phyloP scores from a whole-genome alignment of 2,888 invertebrate species.

The Drosophila prostipennis region DNA sequence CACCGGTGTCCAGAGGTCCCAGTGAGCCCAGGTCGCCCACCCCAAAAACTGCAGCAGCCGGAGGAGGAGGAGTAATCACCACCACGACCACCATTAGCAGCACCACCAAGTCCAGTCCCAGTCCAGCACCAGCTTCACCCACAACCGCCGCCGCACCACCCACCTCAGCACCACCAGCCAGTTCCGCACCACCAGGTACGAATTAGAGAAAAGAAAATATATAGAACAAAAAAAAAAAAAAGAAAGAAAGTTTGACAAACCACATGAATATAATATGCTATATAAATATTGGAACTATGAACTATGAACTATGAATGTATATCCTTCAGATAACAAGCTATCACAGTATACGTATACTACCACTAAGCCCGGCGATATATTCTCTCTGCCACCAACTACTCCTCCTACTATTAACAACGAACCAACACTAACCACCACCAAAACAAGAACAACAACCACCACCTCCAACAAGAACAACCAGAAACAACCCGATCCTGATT shows the following conservation, averaged over 20 bases:
- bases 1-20: constrained; percentile 61
- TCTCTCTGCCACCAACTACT: constrained; percentile 80
- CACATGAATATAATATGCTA: constrained; percentile 31
- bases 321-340: constrained; percentile 84
- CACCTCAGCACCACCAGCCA: constrained; percentile 37
- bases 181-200: constrained; percentile 80
- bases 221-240: constrained; percentile 35
- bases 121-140: constrained; percentile 18
- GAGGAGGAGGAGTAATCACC: constrained; percentile 27
- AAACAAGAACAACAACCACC: constrained; percentile 22
- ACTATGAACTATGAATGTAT: constrained; percentile 80
- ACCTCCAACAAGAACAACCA: constrained; percentile 8
- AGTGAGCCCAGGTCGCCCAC: constrained; percentile 76
- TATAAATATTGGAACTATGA: constrained; percentile 58
- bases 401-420: constrained; percentile 76
- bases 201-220: constrained; percentile 58
- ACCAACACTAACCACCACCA: constrained; percentile 61
- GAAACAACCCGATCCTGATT: constrained; percentile 25
- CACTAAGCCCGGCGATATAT: constrained; percentile 79
- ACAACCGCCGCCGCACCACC: constrained; percentile 28
- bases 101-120: constrained; percentile 28
- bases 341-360: constrained; percentile 80
- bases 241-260: constrained; percentile 15
- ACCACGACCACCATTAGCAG: constrained; percentile 54
- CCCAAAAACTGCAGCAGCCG: constrained; percentile 14